Evolutionary conservation across 2,797 vertebrate species (phyloP).

Genomic region (Hirundo rustica): DNA sequence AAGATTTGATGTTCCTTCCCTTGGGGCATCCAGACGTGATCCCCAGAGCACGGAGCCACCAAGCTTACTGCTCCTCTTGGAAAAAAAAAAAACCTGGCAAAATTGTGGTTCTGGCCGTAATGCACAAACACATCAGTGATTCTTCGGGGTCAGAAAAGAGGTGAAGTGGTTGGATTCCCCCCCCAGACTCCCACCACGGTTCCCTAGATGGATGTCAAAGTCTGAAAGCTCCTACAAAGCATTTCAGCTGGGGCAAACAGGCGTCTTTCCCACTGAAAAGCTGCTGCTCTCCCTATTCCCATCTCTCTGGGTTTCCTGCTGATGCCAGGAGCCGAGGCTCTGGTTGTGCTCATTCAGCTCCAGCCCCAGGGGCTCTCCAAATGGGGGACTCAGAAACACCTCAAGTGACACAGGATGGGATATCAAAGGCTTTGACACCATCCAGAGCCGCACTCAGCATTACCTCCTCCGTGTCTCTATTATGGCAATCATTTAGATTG

Average conservation of each 20-base stretch:
- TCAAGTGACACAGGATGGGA: fast-evolving
- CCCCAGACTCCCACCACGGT: fast-evolving
- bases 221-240: background rate
- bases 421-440: background rate
- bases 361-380: fast-evolving
- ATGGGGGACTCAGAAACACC: background rate
- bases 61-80: background rate
- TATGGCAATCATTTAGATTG: background rate
- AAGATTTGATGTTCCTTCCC: background rate
- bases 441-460: background rate
- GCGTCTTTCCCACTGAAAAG: background rate
- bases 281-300: background rate
- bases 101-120: fast-evolving
- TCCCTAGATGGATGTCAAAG: background rate
- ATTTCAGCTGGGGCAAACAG: background rate
- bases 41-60: background rate
- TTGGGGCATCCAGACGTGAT: fast-evolving
- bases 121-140: background rate
- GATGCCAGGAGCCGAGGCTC: background rate
- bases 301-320: background rate
- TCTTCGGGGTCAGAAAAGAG: background rate
- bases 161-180: background rate
- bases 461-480: background rate
- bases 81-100: background rate
- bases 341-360: background rate